Evolutionary conservation across 2,113 vertebrate genomes (phyloP), one percentile per base, ranked within the genome.

Genomic region (Anhinga anhinga): DNA sequence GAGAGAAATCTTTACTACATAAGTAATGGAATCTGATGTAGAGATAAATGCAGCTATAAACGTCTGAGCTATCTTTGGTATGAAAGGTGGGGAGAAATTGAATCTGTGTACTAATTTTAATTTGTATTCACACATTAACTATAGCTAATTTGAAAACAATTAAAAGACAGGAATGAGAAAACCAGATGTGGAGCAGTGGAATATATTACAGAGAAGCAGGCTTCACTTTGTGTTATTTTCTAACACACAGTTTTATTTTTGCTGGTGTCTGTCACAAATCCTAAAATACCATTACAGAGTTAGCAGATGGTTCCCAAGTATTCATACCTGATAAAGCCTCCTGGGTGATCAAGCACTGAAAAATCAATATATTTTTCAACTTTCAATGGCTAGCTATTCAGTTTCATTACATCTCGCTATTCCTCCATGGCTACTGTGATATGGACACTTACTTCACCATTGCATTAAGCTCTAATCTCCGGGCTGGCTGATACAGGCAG

Each of bases 311-410:
- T 82, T 86, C 91, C 89, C 83, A 92, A 93, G 95, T 97, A 97
- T 96, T 97, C 95, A 92, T 95, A 97, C 96, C 95, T 96, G 95
- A 97, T 96, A 96, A 96, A 97, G 88, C 96, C 90, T 97, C 95
- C 96, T 95, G 97, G 94, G 97, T 97, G 97, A 94, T 96, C 97
- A 96, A 96, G 95, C 95, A 94, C 93, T 84, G 93, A 97, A 97
- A 98, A 97, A 98, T 97, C 98, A 96, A 98, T 97, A 97, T 95
- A 71, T 74, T 97, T 98, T 98, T 96, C 97, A 93, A 98, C 97
- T 97, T 97, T 97, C 97, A 93, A 96, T 91, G 97, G 96, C 78
- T 73, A 62, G 90, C 30, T 89, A 97, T 97, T 97, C 96, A 92
- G 97, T 98, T 98, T 97, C 97, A 97, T 97, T 96, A 94, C 92